Conservation (phyloP, 2,888 invertebrate genomes). For the Octonoba sinensis region DNA sequence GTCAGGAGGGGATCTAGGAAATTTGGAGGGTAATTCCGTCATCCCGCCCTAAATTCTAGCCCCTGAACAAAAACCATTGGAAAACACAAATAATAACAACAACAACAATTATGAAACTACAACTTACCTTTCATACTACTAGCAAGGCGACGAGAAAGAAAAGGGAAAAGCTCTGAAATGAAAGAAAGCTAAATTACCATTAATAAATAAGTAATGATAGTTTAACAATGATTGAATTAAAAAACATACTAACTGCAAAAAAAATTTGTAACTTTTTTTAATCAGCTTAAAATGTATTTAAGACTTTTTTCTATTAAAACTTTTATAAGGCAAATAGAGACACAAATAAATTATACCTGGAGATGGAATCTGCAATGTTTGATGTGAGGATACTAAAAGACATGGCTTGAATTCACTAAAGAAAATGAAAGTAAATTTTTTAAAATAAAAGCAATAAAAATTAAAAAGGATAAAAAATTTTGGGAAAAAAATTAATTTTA, state of each 20-base stretch:
- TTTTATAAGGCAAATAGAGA: neutral
- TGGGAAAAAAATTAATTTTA: no score
- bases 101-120: no score
- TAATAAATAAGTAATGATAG: neutral
- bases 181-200: slow-evolving; percentile 5
- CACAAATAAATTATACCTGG: slow-evolving; percentile 35
- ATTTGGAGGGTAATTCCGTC: no score
- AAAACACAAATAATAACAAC: no score
- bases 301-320: neutral
- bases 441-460: neutral
- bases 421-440: neutral
- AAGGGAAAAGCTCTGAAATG: slow-evolving; percentile 80
- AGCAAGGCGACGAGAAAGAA: slow-evolving; percentile 78
- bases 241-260: neutral
- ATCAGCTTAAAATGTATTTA: neutral
- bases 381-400: slow-evolving; percentile 58
- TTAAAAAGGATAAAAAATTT: neutral
- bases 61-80: no score
- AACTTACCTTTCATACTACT: slow-evolving; percentile 70
- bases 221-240: neutral
- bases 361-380: slow-evolving; percentile 59
- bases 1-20: no score
- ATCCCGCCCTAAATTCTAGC: no score
- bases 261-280: no score
- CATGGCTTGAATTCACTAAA: slow-evolving; percentile 59